Conservation (phyloP, 2,113 vertebrate genomes). For the Corynorhinus townsendii region DNA sequence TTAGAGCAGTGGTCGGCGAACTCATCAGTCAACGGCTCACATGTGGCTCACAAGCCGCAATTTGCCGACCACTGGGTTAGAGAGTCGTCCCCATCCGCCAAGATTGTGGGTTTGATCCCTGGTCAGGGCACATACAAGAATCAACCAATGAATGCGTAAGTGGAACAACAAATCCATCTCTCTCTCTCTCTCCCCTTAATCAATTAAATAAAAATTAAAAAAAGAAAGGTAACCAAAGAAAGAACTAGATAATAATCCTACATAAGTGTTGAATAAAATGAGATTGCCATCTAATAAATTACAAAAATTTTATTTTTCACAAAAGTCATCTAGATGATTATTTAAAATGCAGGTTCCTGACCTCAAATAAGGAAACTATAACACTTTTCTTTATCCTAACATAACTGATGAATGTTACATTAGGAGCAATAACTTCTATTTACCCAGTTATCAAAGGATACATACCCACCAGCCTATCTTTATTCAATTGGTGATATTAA, state of each 20-base stretch:
- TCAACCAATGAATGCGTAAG: not conserved
- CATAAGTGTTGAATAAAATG: not conserved
- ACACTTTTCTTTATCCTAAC: not conserved
- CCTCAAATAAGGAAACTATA: not conserved
- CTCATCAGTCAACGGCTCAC: no score
- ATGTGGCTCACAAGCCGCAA: no score
- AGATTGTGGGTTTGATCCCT: not conserved
- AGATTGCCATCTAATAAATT: not conserved
- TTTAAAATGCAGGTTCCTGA: not conserved
- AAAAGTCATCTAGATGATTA: not conserved
- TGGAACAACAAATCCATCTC: not conserved
- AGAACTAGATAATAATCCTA: not conserved
- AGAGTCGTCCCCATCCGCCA: not conserved
- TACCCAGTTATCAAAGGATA: not conserved
- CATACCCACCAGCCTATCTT: not conserved
- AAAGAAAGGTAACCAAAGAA: not conserved
- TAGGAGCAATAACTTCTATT: not conserved
- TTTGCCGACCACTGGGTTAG: no score
- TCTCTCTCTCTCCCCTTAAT: not conserved
- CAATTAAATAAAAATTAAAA: not conserved
- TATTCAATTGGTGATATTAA: not conserved
- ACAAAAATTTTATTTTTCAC: not conserved
- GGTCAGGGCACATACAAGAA: not conserved
- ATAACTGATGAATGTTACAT: not conserved
- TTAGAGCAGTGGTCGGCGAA: not conserved